Percentiles rank a stretch among this genome's conserved stretches.
Evolutionary conservation across 64 coral and sea anemone species (phyloP).

Genomic region (Actinia tenebrosa): DNA sequence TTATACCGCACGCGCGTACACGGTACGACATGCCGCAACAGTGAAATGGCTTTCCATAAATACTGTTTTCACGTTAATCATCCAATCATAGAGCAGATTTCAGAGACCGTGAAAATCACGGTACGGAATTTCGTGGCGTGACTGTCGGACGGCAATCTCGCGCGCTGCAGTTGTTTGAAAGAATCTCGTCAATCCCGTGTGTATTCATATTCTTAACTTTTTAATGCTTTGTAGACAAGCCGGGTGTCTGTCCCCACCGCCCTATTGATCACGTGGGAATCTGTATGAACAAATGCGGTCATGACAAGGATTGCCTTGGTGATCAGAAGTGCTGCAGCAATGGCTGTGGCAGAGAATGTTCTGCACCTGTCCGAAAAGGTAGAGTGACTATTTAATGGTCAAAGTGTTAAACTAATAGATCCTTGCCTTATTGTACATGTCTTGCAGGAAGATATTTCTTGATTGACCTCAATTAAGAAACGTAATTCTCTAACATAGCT

Average conservation of each 20-base stretch:
- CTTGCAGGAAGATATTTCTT: too few species aligned
- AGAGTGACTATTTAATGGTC: background rate
- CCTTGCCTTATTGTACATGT: too few species aligned
- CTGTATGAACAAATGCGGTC: conserved; percentile 69
- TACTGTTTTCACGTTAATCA: background rate
- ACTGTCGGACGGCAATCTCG: too few species aligned
- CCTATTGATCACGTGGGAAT: conserved; percentile 36
- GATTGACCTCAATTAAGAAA: too few species aligned
- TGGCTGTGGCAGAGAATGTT: conserved; percentile 75
- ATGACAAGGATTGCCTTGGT: conserved; percentile 69
- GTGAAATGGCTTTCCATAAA: background rate
- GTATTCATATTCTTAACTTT: too few species aligned
- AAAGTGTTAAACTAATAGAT: too few species aligned
- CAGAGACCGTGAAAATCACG: background rate
- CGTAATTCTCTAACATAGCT: too few species aligned
- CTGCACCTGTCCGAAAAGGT: conserved; percentile 75
- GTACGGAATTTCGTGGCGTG: too few species aligned
- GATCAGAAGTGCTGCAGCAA: conserved; percentile 88
- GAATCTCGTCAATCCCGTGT: background rate
- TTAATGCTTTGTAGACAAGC: conserved; percentile 22
- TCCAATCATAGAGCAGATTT: background rate
- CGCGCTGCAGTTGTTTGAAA: too few species aligned
- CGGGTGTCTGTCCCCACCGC: conserved; percentile 67
- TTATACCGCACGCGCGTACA: too few species aligned
- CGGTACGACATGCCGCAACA: too few species aligned